A percentile compares a stretch with the other conserved stretches of the same genome.
These are phyloP conservation scores for Stenichneumon culpator DNA, from an alignment of 2,888 invertebrate genomes.

Conservation along the genomic window DNA sequence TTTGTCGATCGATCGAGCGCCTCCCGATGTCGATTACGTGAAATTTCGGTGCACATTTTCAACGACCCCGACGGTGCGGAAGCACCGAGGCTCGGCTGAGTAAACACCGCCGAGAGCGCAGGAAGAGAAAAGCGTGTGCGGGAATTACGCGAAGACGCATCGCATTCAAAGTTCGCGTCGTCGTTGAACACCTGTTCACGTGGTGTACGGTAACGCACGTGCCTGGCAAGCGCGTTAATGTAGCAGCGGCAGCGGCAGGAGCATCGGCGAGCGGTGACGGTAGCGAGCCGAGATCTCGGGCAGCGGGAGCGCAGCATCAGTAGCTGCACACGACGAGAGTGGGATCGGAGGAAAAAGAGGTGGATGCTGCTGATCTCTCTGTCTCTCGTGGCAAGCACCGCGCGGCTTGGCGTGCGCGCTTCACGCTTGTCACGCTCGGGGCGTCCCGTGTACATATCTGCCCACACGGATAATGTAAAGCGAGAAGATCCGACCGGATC, in stretches of 20 bases:
- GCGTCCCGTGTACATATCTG: constrained; percentile 57
- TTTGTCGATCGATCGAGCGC: too few species aligned
- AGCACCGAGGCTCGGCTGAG: not conserved
- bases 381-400: constrained; percentile 39
- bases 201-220: constrained; percentile 61
- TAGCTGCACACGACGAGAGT: constrained; percentile 37
- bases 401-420: constrained; percentile 66
- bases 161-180: constrained; percentile 50
- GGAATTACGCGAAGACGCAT: constrained; percentile 45
- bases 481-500: constrained; percentile 35
- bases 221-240: constrained; percentile 58
- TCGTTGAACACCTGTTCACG: constrained; percentile 62
- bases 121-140: constrained; percentile 26
- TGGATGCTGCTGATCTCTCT: constrained; percentile 27
- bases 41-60: not conserved
- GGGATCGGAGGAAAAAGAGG: constrained; percentile 42
- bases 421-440: constrained; percentile 78
- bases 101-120: not conserved
- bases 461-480: constrained; percentile 48
- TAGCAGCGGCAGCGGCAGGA: constrained; percentile 40
- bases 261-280: constrained; percentile 45
- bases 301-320: constrained; percentile 24
- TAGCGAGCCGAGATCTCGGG: constrained; percentile 44
- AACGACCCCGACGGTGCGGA: not conserved
- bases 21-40: not conserved